These are phyloP conservation scores for Nomada ferruginata DNA, from an alignment of 2,888 invertebrate genomes.

Conservation along the genomic window DNA sequence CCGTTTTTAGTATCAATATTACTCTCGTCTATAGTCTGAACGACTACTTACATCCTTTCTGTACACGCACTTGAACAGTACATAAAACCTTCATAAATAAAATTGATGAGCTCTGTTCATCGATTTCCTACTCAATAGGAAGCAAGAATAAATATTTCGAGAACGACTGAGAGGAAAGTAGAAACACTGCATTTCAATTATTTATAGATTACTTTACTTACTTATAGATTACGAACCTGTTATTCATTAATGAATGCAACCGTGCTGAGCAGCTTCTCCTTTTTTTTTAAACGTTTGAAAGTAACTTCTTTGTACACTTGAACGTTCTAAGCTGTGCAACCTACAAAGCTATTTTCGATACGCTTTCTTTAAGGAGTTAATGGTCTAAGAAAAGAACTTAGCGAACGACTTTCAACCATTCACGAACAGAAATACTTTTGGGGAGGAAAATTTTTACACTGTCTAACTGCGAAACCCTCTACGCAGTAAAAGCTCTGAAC, in stretches of 20 bases:
- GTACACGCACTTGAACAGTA: too few species aligned
- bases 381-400: conserved; percentile 22
- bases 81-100: too few species aligned
- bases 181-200: too few species aligned
- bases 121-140: too few species aligned
- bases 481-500: neutral
- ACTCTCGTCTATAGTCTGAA: too few species aligned
- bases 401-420: conserved; percentile 26
- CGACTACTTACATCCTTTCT: too few species aligned
- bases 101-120: too few species aligned
- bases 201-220: too few species aligned
- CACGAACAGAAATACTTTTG: neutral
- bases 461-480: neutral
- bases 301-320: neutral
- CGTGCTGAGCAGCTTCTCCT: neutral
- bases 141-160: too few species aligned
- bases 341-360: neutral
- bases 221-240: neutral
- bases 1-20: too few species aligned
- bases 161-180: too few species aligned
- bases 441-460: conserved; percentile 7
- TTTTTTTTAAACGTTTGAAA: conserved; percentile 23
- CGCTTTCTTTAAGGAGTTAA: conserved; percentile 15
- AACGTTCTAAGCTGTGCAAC: conserved; percentile 28
- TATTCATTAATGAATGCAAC: neutral